These are phyloP conservation scores for Drosophila tsacasi DNA, from an alignment of 1,140 invertebrate genomes.

Conservation along the genomic window DNA sequence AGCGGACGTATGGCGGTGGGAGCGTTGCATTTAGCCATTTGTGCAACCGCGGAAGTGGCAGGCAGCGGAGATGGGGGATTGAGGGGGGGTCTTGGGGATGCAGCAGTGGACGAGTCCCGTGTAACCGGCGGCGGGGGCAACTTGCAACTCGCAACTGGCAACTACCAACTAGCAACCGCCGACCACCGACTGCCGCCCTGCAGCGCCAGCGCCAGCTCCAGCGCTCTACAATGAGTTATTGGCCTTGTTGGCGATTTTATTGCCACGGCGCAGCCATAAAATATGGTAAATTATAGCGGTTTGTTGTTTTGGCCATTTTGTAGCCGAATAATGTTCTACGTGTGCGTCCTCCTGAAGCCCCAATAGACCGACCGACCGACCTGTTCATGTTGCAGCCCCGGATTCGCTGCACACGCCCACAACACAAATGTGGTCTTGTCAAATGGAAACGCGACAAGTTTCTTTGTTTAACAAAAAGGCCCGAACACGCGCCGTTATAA, in stretches of 20 bases:
- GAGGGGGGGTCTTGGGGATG: slow-evolving; percentile 11
- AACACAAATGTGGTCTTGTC: slow-evolving; percentile 62
- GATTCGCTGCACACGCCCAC: slow-evolving; percentile 57
- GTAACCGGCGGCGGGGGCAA: slow-evolving; percentile 74
- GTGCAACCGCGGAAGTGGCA: slow-evolving; percentile 72
- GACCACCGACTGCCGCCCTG: slow-evolving; percentile 50
- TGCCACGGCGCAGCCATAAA: slow-evolving; percentile 85
- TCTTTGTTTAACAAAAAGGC: slow-evolving; percentile 51
- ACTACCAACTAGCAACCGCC: slow-evolving; percentile 19
- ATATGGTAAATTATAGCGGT: slow-evolving; percentile 85
- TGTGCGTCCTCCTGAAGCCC: slow-evolving; percentile 65
- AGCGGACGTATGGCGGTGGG: slow-evolving; percentile 11
- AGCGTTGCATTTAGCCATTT: slow-evolving; percentile 28
- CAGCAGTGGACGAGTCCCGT: slow-evolving; percentile 32
- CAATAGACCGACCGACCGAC: slow-evolving; percentile 45
- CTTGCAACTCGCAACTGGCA: slow-evolving; percentile 31
- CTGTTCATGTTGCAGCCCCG: slow-evolving; percentile 63
- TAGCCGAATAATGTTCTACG: slow-evolving; percentile 84
- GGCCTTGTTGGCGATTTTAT: slow-evolving; percentile 85
- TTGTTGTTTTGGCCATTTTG: slow-evolving; percentile 85
- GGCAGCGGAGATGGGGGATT: neutral
- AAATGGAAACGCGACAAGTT: slow-evolving; percentile 61
- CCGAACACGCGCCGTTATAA: slow-evolving; percentile 43
- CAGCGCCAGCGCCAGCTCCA: slow-evolving; percentile 61
- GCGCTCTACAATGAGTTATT: slow-evolving; percentile 84